Evolutionary conservation across 1,140 invertebrate species (phyloP), one percentile per base, ranked within the genome.

Genomic region (Neodiprion lecontei): DNA sequence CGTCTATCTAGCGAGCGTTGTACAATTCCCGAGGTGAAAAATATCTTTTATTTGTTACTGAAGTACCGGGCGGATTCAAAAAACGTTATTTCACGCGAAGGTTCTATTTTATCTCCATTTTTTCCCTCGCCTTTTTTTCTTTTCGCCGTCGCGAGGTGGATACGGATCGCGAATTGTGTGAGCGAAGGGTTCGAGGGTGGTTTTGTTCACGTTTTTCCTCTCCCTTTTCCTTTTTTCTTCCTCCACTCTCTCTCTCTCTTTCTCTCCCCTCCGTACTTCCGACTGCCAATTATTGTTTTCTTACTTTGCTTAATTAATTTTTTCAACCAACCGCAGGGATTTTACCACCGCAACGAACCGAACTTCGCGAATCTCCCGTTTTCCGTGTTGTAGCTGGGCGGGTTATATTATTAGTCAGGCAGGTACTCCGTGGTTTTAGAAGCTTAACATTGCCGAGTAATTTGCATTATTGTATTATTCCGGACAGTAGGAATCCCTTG

Each of bases 111-210:
- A 40, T 40, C 28, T 40, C 28, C 28, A 40, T 40, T 40, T 40
- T 40, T 61, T 61, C 9, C 9, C 53, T 61, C 53, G n/a, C 0
- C 9, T 61, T 9, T 61, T 17, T 14, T 61, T 61, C 9, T 9
- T 61, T 9, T 40, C 28, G 28, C 28, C 5, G 5, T 5, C 28
- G 28, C 28, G 28, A 40, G 28, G 28, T 40, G 28, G 28, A 40
- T 40, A 40, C 28, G 28, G 1, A 40, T 40, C 28, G 28, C 28
- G 28, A 40, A 40, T 40, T 40, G 28, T 40, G 28, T 40, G 28
- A 40, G 28, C 28, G 28, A 40, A 40, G 28, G 28, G 28, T 77
- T 77, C 75, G 75, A 70, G 76, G 53, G 68, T 21, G 47, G 67
- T 69, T 61, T 72, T 14, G 17, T 50, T 11, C 7, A 75, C 66